These are phyloP conservation scores for Hetaerina americana DNA, from an alignment of 1,140 invertebrate species.

Conservation along the genomic window DNA sequence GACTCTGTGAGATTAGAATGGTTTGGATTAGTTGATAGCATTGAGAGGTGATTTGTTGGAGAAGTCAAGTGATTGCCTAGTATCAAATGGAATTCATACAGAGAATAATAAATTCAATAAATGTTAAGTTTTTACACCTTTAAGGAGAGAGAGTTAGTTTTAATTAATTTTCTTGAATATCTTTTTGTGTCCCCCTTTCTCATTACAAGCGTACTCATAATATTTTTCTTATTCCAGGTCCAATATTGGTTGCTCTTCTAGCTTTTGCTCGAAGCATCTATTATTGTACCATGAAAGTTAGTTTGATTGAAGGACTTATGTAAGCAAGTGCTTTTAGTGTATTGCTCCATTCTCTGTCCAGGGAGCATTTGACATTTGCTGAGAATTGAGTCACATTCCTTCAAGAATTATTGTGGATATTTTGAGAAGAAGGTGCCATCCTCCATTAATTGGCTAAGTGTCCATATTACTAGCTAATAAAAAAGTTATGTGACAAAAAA, in stretches of 20 bases:
- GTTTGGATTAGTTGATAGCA: too few species aligned
- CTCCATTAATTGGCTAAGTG: neutral
- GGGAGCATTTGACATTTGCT: neutral
- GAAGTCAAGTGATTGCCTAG: too few species aligned
- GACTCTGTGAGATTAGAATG: too few species aligned
- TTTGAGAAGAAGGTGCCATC: neutral
- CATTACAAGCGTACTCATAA: constrained; percentile 8
- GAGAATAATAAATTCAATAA: neutral
- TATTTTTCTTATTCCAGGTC: constrained; percentile 32
- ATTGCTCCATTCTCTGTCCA: neutral
- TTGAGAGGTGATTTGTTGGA: too few species aligned
- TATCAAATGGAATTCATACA: too few species aligned
- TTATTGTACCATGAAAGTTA: constrained; percentile 82
- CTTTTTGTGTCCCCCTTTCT: neutral
- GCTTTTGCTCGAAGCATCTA: constrained; percentile 67
- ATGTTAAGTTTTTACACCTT: neutral
- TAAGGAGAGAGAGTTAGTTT: neutral
- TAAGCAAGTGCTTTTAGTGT: constrained; percentile 14
- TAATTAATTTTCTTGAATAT: neutral
- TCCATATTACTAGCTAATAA: neutral
- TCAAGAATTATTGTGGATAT: neutral
- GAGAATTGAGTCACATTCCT: neutral
- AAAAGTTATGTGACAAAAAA: too few species aligned
- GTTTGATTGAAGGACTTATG: constrained; percentile 63
- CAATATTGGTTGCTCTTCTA: constrained; percentile 58